phyloP scores from a whole-genome alignment of 92 coral and sea anemone species.

The Siderastrea siderea region DNA sequence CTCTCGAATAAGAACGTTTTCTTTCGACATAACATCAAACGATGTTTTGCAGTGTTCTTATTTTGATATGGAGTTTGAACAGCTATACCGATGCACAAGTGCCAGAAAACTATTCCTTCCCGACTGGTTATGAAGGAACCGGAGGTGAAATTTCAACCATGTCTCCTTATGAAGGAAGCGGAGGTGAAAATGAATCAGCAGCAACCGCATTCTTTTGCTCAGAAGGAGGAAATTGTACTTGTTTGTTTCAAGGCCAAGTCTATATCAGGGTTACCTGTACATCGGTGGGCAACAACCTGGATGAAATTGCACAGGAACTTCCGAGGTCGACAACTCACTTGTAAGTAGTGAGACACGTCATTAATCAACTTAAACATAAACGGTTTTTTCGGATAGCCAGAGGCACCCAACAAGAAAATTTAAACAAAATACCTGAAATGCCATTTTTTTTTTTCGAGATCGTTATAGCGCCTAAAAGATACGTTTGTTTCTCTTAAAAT shows the following conservation, averaged over 20 bases:
- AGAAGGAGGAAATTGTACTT: constrained; percentile 18
- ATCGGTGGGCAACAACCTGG: constrained; percentile 26
- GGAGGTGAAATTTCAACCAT: neutral
- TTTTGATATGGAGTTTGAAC: neutral
- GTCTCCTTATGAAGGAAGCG: neutral
- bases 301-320: constrained; percentile 8
- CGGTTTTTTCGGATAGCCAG: too few species aligned
- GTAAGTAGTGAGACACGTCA: constrained; percentile 1
- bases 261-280: neutral
- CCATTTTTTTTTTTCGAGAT: too few species aligned
- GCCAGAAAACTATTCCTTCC: too few species aligned
- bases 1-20: neutral
- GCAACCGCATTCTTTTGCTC: neutral
- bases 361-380: too few species aligned
- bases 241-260: neutral
- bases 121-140: neutral
- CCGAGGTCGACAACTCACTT: constrained; percentile 11
- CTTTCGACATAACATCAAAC: neutral
- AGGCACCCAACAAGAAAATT: too few species aligned
- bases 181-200: neutral
- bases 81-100: neutral
- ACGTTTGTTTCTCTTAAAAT: too few species aligned
- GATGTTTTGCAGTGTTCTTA: neutral
- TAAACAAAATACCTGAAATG: too few species aligned
- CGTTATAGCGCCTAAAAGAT: too few species aligned